phyloP scores from a whole-genome alignment of 2,888 invertebrate species.

The Sericinus montela region DNA sequence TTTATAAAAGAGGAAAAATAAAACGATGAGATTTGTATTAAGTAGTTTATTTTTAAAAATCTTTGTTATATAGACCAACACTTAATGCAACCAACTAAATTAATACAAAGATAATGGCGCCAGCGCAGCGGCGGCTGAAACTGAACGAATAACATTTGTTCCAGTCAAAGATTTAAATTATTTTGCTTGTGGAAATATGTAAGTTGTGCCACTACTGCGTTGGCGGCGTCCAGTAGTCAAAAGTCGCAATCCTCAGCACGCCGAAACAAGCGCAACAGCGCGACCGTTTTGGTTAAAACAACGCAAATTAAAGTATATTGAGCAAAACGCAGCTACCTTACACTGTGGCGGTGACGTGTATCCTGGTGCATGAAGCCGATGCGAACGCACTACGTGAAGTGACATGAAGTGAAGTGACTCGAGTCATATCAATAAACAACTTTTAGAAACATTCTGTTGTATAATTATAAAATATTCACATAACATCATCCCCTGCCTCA shows the following conservation, averaged over 20 bases:
- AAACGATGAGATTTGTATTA: slow-evolving; percentile 60
- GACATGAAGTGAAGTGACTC: no score
- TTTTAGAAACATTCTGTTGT: no score
- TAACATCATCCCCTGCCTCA: not conserved
- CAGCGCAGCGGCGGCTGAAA: slow-evolving; percentile 24
- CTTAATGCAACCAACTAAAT: slow-evolving; percentile 52
- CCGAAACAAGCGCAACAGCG: not conserved
- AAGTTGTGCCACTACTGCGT: not conserved
- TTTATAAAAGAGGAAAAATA: slow-evolving; percentile 39
- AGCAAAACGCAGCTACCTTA: slow-evolving; percentile 7
- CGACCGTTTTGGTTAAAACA: slow-evolving; percentile 4
- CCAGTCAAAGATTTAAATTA: not conserved
- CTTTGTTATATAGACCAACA: slow-evolving; percentile 78
- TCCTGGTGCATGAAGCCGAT: not conserved
- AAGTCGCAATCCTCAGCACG: not conserved
- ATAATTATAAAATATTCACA: no score
- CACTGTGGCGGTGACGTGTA: slow-evolving; percentile 1
- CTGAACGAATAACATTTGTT: not conserved
- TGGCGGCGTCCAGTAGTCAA: not conserved
- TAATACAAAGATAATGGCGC: slow-evolving; percentile 42
- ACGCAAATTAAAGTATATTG: slow-evolving; percentile 1
- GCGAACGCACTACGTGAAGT: no score
- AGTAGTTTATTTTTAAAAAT: slow-evolving; percentile 76
- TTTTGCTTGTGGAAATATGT: not conserved
- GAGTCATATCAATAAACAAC: no score